These are phyloP conservation scores for Cydia splendana DNA, from an alignment of 1,140 invertebrate genomes.

Conservation along the genomic window DNA sequence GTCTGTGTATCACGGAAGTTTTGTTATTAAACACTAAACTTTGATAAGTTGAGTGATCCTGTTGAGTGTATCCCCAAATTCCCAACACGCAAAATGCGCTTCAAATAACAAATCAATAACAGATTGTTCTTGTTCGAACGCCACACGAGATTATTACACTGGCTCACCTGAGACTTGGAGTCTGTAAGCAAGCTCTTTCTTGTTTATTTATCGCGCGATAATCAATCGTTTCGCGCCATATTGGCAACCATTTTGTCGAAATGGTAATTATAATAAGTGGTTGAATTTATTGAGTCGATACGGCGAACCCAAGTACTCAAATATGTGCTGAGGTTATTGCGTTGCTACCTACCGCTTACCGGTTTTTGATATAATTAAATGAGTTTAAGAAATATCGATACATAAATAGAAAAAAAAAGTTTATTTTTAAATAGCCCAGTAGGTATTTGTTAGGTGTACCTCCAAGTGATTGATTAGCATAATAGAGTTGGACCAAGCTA, in stretches of 20 bases:
- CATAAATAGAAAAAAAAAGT: background rate
- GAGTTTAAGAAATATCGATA: background rate
- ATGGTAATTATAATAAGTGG: conserved; percentile 28
- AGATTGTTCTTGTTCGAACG: too few species aligned
- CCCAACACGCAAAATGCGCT: too few species aligned
- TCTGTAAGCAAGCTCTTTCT: background rate
- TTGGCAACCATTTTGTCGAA: conserved; percentile 32
- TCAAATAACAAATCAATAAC: too few species aligned
- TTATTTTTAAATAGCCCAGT: background rate
- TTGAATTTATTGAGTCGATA: conserved; percentile 16
- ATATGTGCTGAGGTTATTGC: background rate
- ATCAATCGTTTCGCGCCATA: conserved; percentile 30
- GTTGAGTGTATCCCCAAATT: too few species aligned
- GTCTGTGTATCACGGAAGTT: too few species aligned
- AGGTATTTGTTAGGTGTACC: too few species aligned
- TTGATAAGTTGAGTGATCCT: too few species aligned
- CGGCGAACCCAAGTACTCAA: background rate
- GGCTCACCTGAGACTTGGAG: background rate
- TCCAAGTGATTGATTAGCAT: too few species aligned
- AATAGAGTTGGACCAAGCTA: too few species aligned
- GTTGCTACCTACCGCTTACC: background rate
- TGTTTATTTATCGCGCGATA: conserved; percentile 30
- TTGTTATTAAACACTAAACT: too few species aligned
- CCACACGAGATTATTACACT: background rate
- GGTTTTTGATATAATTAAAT: background rate